Evolutionary conservation across 2,888 invertebrate species (phyloP).

Genomic region (Andrena bucephala): DNA sequence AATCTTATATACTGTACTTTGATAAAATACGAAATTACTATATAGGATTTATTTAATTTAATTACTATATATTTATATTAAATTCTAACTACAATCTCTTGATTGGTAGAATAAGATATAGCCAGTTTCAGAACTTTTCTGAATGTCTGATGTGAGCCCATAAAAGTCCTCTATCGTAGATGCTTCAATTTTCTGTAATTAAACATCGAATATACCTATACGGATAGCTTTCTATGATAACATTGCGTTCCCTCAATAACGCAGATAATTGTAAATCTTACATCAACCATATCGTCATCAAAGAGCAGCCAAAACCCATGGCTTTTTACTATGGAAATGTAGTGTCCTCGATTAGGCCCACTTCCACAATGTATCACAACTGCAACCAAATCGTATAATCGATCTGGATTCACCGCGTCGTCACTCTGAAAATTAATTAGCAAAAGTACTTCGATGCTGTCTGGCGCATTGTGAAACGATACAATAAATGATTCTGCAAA

Average conservation of each 20-base stretch:
- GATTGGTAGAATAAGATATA: conserved; percentile 99
- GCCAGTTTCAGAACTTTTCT: conserved; percentile 99
- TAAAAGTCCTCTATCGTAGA: conserved; percentile 99
- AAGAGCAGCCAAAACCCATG: conserved; percentile 99
- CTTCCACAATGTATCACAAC: conserved; percentile 99
- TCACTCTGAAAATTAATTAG: conserved; percentile 90
- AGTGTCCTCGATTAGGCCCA: conserved; percentile 99
- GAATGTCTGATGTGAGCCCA: conserved; percentile 98
- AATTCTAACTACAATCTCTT: conserved; percentile 89
- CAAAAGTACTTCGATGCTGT: neutral
- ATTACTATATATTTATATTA: conserved; percentile 61
- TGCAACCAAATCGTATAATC: conserved; percentile 99
- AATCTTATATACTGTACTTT: conserved; percentile 65
- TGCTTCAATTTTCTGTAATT: conserved; percentile 98
- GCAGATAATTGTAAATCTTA: conserved; percentile 86
- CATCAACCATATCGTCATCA: conserved; percentile 99
- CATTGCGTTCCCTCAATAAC: conserved; percentile 70
- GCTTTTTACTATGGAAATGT: conserved; percentile 99
- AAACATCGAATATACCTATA: conserved; percentile 48
- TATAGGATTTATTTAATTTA: conserved; percentile 64
- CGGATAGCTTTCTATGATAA: conserved; percentile 2
- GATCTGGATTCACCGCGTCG: conserved; percentile 99
- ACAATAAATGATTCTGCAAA: conserved; percentile 31
- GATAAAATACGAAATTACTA: conserved; percentile 73
- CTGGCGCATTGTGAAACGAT: neutral